These are phyloP conservation scores for Octodonta nipae DNA, from an alignment of 2,888 invertebrate genomes.

Conservation along the genomic window DNA sequence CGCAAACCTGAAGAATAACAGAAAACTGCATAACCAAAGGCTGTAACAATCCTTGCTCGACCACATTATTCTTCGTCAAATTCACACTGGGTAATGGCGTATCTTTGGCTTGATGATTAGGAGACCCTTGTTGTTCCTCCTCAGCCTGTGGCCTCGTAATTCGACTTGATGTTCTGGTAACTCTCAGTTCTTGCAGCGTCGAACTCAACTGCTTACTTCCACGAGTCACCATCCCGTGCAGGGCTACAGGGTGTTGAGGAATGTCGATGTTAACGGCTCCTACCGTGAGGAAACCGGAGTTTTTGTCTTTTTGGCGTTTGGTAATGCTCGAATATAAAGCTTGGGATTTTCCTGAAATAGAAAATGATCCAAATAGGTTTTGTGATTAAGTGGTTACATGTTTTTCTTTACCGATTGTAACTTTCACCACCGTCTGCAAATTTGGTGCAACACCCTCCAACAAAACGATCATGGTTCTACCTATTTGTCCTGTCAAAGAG, in stretches of 20 bases:
- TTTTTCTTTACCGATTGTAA: slow-evolving; percentile 59
- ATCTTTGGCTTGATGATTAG: slow-evolving; percentile 25
- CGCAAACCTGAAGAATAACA: slow-evolving; percentile 54
- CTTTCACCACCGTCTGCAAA: slow-evolving; percentile 88
- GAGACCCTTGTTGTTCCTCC: slow-evolving; percentile 31
- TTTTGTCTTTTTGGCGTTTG: slow-evolving; percentile 61
- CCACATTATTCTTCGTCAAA: slow-evolving; percentile 18
- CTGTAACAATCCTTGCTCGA: slow-evolving; percentile 52
- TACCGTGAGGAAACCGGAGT: slow-evolving; percentile 68
- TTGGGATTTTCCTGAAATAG: slow-evolving; percentile 76
- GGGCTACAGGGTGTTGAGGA: slow-evolving; percentile 93
- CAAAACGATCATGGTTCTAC: slow-evolving; percentile 80
- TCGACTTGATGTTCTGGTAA: slow-evolving; percentile 66
- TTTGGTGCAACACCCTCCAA: slow-evolving; percentile 81
- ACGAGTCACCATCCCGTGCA: slow-evolving; percentile 96
- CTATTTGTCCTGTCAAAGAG: slow-evolving; percentile 78
- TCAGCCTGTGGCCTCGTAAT: slow-evolving; percentile 43
- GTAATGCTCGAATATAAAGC: slow-evolving; percentile 79
- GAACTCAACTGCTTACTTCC: slow-evolving; percentile 85
- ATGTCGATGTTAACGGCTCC: slow-evolving; percentile 86
- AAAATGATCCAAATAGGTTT: slow-evolving; percentile 1
- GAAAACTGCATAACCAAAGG: slow-evolving; percentile 82
- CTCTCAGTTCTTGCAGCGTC: slow-evolving; percentile 78
- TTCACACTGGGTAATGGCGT: slow-evolving; percentile 21
- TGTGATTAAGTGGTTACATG: too few species aligned